Evolutionary conservation across 1,140 invertebrate species (phyloP).

Genomic region (Sinonovacula constricta): DNA sequence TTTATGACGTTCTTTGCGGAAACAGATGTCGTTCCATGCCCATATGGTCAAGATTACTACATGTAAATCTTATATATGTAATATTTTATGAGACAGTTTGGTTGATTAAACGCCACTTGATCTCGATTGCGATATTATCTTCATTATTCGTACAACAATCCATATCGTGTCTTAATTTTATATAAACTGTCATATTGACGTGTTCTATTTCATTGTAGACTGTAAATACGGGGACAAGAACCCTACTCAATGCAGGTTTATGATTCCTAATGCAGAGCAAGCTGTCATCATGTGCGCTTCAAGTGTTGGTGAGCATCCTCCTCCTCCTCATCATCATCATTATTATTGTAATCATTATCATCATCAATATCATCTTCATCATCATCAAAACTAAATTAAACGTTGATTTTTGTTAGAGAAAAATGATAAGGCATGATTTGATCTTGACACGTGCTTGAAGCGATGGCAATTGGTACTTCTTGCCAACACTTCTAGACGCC

Average conservation of each 20-base stretch:
- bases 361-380: no score
- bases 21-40: neutral
- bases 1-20: no score
- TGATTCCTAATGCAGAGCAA: conserved; percentile 8
- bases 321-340: no score
- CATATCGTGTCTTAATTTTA: neutral
- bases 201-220: neutral
- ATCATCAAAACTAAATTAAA: no score
- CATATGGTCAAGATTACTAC: neutral
- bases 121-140: neutral
- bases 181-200: neutral
- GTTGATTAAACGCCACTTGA: neutral
- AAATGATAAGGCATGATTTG: no score
- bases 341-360: no score
- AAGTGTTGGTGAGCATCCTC: neutral
- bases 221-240: conserved; percentile 43
- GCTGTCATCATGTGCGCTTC: conserved; percentile 9
- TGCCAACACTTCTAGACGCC: no score
- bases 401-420: no score
- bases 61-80: neutral
- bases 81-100: no score
- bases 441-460: no score
- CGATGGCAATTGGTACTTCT: no score
- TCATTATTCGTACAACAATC: neutral
- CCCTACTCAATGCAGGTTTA: conserved; percentile 27